Evolutionary conservation across 2,888 invertebrate species (phyloP).

Genomic region (Cryptus viduatorius): DNA sequence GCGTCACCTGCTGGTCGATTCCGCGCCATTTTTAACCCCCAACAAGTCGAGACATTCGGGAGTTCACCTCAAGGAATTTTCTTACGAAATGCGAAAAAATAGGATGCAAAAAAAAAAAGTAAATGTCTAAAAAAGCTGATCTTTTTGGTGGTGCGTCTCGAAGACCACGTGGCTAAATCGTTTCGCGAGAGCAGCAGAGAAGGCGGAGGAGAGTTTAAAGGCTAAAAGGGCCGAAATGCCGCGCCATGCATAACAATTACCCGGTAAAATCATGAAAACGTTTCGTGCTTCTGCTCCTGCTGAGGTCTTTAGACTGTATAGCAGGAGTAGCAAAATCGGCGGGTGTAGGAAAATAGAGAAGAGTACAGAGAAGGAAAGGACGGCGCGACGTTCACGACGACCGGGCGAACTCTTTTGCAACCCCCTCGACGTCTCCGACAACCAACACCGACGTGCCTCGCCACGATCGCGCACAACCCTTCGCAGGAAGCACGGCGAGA

Average conservation of each 20-base stretch:
- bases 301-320: conserved; percentile 43
- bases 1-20: conserved; percentile 31
- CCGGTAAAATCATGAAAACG: conserved; percentile 84
- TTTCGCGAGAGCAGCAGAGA: conserved; percentile 36
- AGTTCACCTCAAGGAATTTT: background rate
- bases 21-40: background rate
- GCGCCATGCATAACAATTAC: conserved; percentile 85
- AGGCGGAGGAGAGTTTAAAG: conserved; percentile 77
- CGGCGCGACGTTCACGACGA: conserved; percentile 55
- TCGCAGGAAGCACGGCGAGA: conserved; percentile 81
- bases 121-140: conserved; percentile 52
- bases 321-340: conserved; percentile 43
- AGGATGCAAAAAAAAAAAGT: conserved; percentile 39
- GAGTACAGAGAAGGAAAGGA: conserved; percentile 36
- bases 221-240: conserved; percentile 78
- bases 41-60: background rate
- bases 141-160: conserved; percentile 56
- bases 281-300: conserved; percentile 79
- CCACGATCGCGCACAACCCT: conserved; percentile 68
- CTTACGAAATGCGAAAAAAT: background rate
- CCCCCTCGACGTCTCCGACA: conserved; percentile 59
- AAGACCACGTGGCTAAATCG: conserved; percentile 21
- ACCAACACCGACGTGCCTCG: conserved; percentile 75
- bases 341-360: conserved; percentile 40
- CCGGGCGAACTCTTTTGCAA: conserved; percentile 63